phyloP scores from a whole-genome alignment of 2,797 vertebrate species.

The Trachurus trachurus region DNA sequence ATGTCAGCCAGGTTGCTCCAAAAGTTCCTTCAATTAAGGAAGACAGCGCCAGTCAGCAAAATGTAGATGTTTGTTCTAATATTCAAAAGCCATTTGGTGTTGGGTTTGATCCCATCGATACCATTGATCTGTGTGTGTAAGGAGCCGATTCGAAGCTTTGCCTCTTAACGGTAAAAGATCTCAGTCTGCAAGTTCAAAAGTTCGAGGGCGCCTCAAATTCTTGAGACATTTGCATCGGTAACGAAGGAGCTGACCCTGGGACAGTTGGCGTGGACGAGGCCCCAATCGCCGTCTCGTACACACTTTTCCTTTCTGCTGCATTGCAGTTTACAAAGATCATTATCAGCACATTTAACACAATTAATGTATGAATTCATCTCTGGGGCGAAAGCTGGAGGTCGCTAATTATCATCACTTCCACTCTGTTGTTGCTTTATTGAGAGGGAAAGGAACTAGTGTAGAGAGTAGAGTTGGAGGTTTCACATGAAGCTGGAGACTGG shows the following conservation, averaged over 20 bases:
- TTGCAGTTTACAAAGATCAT: conserved; percentile 72
- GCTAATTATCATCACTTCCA: conserved; percentile 65
- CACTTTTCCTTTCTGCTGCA: conserved; percentile 63
- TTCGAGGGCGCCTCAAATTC: conserved; percentile 10
- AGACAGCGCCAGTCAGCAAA: not conserved
- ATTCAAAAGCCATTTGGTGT: not conserved
- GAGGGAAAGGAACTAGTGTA: conserved; percentile 19
- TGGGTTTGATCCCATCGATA: not conserved
- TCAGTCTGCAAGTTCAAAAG: not conserved
- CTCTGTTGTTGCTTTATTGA: conserved; percentile 45
- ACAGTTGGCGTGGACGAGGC: not conserved
- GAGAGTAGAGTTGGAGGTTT: conserved; percentile 28
- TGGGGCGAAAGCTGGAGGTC: conserved; percentile 60
- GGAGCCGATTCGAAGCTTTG: too few species aligned
- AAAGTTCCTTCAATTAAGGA: not conserved
- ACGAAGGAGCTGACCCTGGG: conserved; percentile 34
- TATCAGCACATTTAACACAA: conserved; percentile 81
- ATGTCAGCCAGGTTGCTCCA: not conserved
- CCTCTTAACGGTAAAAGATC: not conserved
- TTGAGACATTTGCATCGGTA: conserved; percentile 1
- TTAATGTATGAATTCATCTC: conserved; percentile 74
- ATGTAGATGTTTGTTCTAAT: not conserved
- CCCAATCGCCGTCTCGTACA: not conserved
- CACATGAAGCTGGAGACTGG: not conserved
- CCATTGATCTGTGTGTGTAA: not conserved